A percentile compares a stretch with the other conserved stretches of the same genome.
Evolutionary conservation across 1,140 invertebrate genomes (phyloP).

Genomic region (Charaxes varanes): DNA sequence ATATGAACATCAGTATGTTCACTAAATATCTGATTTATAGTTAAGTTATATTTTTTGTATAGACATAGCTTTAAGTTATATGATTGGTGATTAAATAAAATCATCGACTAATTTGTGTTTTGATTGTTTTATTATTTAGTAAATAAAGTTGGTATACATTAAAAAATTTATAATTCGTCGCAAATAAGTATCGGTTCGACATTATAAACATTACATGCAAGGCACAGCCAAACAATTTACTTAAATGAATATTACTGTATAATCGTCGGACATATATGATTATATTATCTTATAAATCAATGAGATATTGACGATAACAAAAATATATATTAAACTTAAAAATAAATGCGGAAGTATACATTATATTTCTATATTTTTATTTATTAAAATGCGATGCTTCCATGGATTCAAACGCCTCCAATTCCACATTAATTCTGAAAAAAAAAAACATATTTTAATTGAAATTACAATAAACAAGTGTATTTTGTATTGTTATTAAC

Average conservation of each 20-base stretch:
- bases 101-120: slow-evolving; percentile 40
- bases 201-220: slow-evolving; percentile 17
- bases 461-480: no score
- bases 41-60: slow-evolving; percentile 70
- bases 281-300: background rate
- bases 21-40: slow-evolving; percentile 69
- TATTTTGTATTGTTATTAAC: no score
- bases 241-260: slow-evolving; percentile 5
- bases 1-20: slow-evolving; percentile 68
- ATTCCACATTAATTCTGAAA: slow-evolving; percentile 48
- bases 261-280: slow-evolving; percentile 8
- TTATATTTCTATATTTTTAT: slow-evolving; percentile 23
- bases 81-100: slow-evolving; percentile 62
- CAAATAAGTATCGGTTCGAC: background rate
- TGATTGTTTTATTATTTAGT: slow-evolving; percentile 21
- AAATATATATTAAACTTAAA: slow-evolving; percentile 16
- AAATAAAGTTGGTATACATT: background rate
- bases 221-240: slow-evolving; percentile 45
- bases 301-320: slow-evolving; percentile 7
- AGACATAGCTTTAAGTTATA: slow-evolving; percentile 60
- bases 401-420: slow-evolving; percentile 59
- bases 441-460: no score
- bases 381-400: slow-evolving; percentile 56
- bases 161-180: background rate
- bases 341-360: slow-evolving; percentile 22